Evolutionary conservation across 2,797 vertebrate genomes (phyloP).

Genomic region (Amphiprion clarkii): DNA sequence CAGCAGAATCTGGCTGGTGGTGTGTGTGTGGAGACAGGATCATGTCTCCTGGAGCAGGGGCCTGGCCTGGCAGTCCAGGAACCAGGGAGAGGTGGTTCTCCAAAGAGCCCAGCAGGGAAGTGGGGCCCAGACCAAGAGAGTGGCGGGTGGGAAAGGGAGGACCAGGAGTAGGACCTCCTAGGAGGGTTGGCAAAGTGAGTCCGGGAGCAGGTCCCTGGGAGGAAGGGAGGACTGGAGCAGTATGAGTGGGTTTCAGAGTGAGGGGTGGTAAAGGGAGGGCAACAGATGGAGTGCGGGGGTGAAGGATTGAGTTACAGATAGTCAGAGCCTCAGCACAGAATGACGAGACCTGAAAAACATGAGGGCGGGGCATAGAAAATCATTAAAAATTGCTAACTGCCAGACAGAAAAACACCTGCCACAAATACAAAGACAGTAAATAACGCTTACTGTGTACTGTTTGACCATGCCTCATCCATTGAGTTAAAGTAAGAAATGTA

Average conservation of each 20-base stretch:
- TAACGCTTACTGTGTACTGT: too few relatives aligned
- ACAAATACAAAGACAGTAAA: too few relatives aligned
- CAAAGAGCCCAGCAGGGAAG: constrained; percentile 81
- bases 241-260: constrained; percentile 78
- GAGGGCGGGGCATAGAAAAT: not conserved
- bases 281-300: constrained; percentile 88
- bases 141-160: constrained; percentile 81
- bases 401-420: too few relatives aligned
- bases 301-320: constrained; percentile 88
- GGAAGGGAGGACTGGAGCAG: constrained; percentile 70
- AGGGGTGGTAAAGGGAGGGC: constrained; percentile 80
- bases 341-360: constrained; percentile 86
- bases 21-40: constrained; percentile 77
- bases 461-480: too few relatives aligned
- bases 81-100: constrained; percentile 82
- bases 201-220: constrained; percentile 70
- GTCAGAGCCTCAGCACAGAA: constrained; percentile 91
- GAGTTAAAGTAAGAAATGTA: too few relatives aligned
- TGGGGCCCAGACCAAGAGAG: constrained; percentile 80
- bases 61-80: constrained; percentile 73
- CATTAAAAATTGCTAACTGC: not conserved
- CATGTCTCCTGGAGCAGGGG: constrained; percentile 73
- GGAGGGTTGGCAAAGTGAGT: constrained; percentile 80
- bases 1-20: constrained; percentile 72
- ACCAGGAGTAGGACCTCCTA: constrained; percentile 78